phyloP scores from a whole-genome alignment of 2,113 vertebrate species.

The Ptilonorhynchus violaceus region DNA sequence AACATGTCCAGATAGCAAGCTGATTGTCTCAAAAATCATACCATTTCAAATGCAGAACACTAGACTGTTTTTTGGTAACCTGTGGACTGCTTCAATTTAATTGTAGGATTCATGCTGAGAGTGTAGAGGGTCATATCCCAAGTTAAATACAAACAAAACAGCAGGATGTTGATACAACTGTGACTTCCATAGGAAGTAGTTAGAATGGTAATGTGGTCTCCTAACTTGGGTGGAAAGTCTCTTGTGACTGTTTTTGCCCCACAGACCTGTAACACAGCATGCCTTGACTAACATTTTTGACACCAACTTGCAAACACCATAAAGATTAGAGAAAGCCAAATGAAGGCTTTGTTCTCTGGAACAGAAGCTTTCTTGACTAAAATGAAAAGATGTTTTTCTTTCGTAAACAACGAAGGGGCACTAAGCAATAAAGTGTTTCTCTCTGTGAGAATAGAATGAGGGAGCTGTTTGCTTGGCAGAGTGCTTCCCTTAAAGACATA shows the following conservation, averaged over 20 bases:
- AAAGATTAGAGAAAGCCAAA: slow-evolving; percentile 72
- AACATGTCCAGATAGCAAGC: neutral
- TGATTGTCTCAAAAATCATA: neutral
- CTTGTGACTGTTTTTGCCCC: slow-evolving; percentile 58
- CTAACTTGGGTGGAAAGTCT: slow-evolving; percentile 63
- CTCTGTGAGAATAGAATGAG: neutral
- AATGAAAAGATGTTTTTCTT: slow-evolving; percentile 57
- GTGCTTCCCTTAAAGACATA: neutral
- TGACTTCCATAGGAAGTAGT: slow-evolving; percentile 76
- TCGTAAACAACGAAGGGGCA: slow-evolving; percentile 17
- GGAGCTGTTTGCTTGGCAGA: slow-evolving; percentile 35
- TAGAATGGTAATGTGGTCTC: slow-evolving; percentile 67
- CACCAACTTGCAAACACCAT: slow-evolving; percentile 71
- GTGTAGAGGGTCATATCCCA: slow-evolving; percentile 67
- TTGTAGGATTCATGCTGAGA: slow-evolving; percentile 70
- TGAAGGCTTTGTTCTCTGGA: slow-evolving; percentile 62
- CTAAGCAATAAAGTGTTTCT: slow-evolving; percentile 49
- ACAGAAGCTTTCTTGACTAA: slow-evolving; percentile 60
- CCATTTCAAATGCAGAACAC: neutral
- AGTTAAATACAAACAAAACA: slow-evolving; percentile 76
- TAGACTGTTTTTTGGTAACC: slow-evolving; percentile 43
- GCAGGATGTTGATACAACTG: slow-evolving; percentile 77
- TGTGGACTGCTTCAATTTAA: slow-evolving; percentile 64
- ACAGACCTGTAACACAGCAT: slow-evolving; percentile 65
- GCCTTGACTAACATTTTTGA: slow-evolving; percentile 74